Percentiles rank a stretch among this genome's conserved stretches.
These are phyloP conservation scores for Mermis nigrescens DNA, from an alignment of 2,888 invertebrate genomes.

Conservation along the genomic window DNA sequence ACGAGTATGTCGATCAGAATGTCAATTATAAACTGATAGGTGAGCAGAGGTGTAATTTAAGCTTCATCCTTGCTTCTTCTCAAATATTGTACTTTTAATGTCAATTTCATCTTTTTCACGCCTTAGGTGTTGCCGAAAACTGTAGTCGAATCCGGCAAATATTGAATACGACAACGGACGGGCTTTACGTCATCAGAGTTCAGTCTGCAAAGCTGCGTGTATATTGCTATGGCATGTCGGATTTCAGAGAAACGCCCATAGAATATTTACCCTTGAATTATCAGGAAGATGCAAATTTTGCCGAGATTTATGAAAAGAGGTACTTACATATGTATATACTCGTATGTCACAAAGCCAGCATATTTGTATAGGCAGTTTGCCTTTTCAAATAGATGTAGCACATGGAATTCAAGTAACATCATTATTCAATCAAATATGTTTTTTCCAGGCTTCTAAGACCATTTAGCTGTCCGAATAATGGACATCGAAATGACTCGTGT, in stretches of 20 bases:
- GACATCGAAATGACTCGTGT: constrained; percentile 42
- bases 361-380: constrained; percentile 24
- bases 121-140: constrained; percentile 25
- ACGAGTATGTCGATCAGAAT: too few species aligned
- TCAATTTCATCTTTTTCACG: background rate
- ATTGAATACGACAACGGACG: constrained; percentile 16
- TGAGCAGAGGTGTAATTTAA: too few species aligned
- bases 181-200: constrained; percentile 25
- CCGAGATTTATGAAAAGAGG: constrained; percentile 52
- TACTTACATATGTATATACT: constrained; percentile 13
- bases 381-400: background rate
- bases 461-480: constrained; percentile 46
- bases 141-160: constrained; percentile 24
- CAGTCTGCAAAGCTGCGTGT: constrained; percentile 33
- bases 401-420: background rate
- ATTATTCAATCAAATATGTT: constrained; percentile 17
- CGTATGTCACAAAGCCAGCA: background rate
- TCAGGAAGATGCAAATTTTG: constrained; percentile 44
- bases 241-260: constrained; percentile 42
- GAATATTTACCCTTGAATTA: constrained; percentile 52
- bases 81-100: too few species aligned
- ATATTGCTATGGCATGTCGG: constrained; percentile 57
- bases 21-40: too few species aligned
- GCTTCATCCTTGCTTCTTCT: too few species aligned
- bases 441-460: constrained; percentile 40